Evolutionary conservation across 2,797 vertebrate species (phyloP).

Genomic region (Mus minutoides): DNA sequence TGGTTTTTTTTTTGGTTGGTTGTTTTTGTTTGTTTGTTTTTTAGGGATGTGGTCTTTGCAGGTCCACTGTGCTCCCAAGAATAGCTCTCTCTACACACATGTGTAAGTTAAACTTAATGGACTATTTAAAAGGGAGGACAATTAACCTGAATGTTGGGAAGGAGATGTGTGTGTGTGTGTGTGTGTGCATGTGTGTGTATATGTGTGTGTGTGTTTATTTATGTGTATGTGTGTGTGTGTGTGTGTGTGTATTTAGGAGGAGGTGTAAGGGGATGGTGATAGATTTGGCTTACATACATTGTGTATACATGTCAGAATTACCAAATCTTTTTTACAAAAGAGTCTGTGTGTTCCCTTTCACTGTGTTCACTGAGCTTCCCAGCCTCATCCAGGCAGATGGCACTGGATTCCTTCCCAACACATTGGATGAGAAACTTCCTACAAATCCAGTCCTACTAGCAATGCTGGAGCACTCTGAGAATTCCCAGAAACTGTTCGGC

Average conservation of each 20-base stretch:
- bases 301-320: background rate
- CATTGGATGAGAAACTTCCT: background rate
- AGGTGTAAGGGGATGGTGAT: background rate
- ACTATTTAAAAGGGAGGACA: background rate
- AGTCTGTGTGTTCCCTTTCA: background rate
- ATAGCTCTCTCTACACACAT: too few species aligned
- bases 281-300: background rate
- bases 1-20: background rate
- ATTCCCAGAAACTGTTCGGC: slow-evolving; percentile 21
- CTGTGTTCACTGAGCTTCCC: background rate
- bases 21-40: background rate
- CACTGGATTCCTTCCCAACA: slow-evolving; percentile 2
- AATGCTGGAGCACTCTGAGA: background rate
- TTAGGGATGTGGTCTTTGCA: background rate
- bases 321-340: background rate
- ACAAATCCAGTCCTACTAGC: background rate
- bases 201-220: background rate
- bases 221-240: background rate
- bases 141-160: background rate
- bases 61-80: background rate
- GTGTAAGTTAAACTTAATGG: background rate
- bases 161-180: background rate
- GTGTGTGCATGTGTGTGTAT: background rate
- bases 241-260: background rate
- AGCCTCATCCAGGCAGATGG: background rate